Evolutionary conservation across 2,797 vertebrate species (phyloP).

Genomic region (Apogon talboti): DNA sequence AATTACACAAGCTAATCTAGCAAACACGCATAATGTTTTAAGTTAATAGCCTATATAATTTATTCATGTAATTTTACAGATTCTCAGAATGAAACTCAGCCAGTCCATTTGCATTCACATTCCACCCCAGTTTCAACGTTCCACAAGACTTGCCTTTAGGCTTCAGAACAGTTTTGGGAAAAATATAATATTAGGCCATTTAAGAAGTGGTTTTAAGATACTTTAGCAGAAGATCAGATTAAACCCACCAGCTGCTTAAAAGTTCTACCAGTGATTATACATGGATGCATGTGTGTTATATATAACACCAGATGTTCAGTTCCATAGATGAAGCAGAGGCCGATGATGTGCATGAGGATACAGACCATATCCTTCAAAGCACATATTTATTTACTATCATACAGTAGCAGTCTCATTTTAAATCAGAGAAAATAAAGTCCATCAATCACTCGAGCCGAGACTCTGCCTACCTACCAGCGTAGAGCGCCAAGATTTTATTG

Average conservation of each 20-base stretch:
- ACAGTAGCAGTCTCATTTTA: no score
- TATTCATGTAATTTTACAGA: conserved; percentile 41
- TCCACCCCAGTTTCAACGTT: conserved; percentile 16
- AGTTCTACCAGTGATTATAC: background rate
- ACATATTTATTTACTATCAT: no score
- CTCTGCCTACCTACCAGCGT: no score
- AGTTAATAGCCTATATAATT: conserved; percentile 35
- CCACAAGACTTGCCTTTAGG: conserved; percentile 41
- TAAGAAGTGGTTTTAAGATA: conserved; percentile 13
- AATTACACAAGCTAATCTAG: conserved; percentile 40
- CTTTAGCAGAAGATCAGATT: conserved; percentile 4
- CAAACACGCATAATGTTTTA: conserved; percentile 38
- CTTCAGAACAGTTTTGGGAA: conserved; percentile 19
- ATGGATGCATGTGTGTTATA: no score
- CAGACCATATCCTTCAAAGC: no score
- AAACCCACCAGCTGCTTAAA: background rate
- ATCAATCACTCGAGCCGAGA: no score
- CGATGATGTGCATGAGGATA: no score
- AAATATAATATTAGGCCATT: conserved; percentile 16
- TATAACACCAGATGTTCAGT: no score
- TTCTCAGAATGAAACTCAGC: conserved; percentile 39
- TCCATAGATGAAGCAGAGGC: no score
- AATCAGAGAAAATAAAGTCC: no score
- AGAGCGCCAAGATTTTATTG: no score
- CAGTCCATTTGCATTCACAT: conserved; percentile 33